Base-by-base conservation (phyloP, 2,113 vertebrate species). In the Brachyhypopomus occidentalis region DNA sequence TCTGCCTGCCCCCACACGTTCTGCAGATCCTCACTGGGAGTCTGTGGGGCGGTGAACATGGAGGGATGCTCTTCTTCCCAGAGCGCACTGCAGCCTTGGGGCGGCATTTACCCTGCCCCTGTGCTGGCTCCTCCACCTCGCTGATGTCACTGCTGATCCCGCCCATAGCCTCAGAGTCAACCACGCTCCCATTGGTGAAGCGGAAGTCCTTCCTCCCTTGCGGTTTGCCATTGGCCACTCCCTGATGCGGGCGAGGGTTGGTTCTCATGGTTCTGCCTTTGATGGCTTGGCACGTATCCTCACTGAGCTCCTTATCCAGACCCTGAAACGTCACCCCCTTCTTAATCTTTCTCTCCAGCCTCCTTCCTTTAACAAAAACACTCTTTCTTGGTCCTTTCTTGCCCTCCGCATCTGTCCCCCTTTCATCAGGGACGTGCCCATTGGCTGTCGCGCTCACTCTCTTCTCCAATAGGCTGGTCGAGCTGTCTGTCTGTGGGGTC, bases 291-390 rank as follows among this genome's bases (percentile, higher is more conserved):
- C 67, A 87, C 73, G 83, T 63, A 85, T 83, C 88, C 82, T 90
- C 86, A 78, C 30, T 4, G 6, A 36, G 8, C 20, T 87, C 45
- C 2, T 84, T 84, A 87, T 85, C 83, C 59, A 89, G 75, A 58
- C 84, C 88, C 89, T 90, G 90, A 87, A 94, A 94, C 66, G 93
- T 92, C 85, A 94, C 92, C 82, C 93, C 93, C 66, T 93, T 93
- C 86, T 90, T 93, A 23, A 86, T 88, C 83, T 91, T 94, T 67
- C 79, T 76, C 74, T 93, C 90, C 2, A 86, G 83, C 83, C 86
- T 89, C 84, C 83, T 92, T 72, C 86, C 89, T 88, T 92, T 93
- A 77, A 88, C 86, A 80, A 91, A 88, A 72, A 87, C 86, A 82
- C 85, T 89, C 84, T 88, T 90, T 75, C 89, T 91, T 71, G 85